Evolutionary conservation across 1,140 invertebrate species (phyloP), one percentile per base, ranked within the genome.

Genomic region (Leptinotarsa defecta): DNA sequence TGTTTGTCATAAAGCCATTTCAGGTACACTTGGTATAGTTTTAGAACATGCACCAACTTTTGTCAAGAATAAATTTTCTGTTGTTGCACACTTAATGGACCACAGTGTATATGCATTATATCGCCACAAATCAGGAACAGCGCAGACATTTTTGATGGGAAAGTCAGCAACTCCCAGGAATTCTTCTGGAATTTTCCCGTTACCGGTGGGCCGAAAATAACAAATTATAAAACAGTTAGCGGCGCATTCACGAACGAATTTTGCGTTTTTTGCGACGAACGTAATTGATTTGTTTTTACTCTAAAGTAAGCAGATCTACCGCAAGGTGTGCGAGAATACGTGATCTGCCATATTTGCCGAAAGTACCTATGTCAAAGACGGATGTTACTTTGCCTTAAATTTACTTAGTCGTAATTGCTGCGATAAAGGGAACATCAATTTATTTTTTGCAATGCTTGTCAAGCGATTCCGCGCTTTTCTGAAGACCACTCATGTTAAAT

Each of bases 161-260:
- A 34, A 34, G 34, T 57, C 15, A 0, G n/a, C 6, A 57, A 57
- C 49, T 57, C 5, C 8, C 49, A 57, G n/a, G 3, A 57, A 57
- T 57, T 57, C 52, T 13, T 15, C 52, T 8, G 52, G n/a, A 57
- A 57, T 57, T n/a, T 15, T 13, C n/a, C 52, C 52, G 34, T 34
- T 34, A 13, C 15, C n/a, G 52, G 52, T 57, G 6, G 52, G 52
- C n/a, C 52, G 4, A 2, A 49, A 48, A 48, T 48, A 70, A 49
- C 34, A 48, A 70, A 70, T 70, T 70, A 70, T 70, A 70, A 70
- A 70, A 70, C 68, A 49, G 68, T 49, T 70, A 70, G 48, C 3
- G 22, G 68, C 19, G 48, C 68, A 70, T 70, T 8, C 48, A 1
- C n/a, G 68, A 52, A 70, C 48, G 43, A 70, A 15, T 57, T 65